Evolutionary conservation across 2,113 vertebrate species (phyloP).

Genomic region (Poeciliopsis turrubarensis): DNA sequence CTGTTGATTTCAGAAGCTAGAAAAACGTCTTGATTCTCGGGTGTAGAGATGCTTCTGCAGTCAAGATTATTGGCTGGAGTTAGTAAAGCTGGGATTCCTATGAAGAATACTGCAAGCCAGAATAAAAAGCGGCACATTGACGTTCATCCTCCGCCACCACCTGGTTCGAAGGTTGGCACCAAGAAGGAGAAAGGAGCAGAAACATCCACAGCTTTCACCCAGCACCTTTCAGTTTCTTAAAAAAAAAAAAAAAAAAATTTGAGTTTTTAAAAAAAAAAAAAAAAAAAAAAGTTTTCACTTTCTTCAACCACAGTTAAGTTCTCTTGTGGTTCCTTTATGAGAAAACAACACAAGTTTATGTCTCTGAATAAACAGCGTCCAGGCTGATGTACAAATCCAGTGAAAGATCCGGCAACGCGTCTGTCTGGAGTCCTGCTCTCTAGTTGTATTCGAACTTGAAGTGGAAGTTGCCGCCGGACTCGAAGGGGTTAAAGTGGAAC

Average conservation of each 20-base stretch:
- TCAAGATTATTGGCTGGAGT: slow-evolving; percentile 22
- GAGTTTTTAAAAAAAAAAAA: too few species aligned
- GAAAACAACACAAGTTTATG: slow-evolving; percentile 16
- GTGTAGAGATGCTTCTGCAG: slow-evolving; percentile 24
- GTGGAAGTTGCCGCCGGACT: slow-evolving; percentile 84
- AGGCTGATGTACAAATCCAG: slow-evolving; percentile 25
- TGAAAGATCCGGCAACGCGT: slow-evolving; percentile 26
- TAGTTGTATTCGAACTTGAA: slow-evolving; percentile 88
- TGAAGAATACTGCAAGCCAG: slow-evolving; percentile 47
- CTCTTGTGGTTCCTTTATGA: slow-evolving; percentile 14
- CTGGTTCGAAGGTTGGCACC: slow-evolving; percentile 53
- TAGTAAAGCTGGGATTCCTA: slow-evolving; percentile 21
- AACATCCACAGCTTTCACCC: slow-evolving; percentile 5
- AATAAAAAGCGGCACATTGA: slow-evolving; percentile 14
- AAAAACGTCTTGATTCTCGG: slow-evolving; percentile 36
- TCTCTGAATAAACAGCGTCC: slow-evolving; percentile 18
- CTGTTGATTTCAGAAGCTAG: not conserved
- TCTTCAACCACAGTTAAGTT: not conserved
- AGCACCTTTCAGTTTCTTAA: slow-evolving; percentile 3
- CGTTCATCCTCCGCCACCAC: slow-evolving; percentile 20
- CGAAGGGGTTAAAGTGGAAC: slow-evolving; percentile 85
- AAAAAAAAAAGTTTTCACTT: not conserved
- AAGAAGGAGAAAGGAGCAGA: slow-evolving; percentile 35
- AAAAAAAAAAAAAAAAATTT: not conserved
- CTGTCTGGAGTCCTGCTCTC: slow-evolving; percentile 24